Conservation (phyloP, 2,797 vertebrate species). For the Poecilia picta region DNA sequence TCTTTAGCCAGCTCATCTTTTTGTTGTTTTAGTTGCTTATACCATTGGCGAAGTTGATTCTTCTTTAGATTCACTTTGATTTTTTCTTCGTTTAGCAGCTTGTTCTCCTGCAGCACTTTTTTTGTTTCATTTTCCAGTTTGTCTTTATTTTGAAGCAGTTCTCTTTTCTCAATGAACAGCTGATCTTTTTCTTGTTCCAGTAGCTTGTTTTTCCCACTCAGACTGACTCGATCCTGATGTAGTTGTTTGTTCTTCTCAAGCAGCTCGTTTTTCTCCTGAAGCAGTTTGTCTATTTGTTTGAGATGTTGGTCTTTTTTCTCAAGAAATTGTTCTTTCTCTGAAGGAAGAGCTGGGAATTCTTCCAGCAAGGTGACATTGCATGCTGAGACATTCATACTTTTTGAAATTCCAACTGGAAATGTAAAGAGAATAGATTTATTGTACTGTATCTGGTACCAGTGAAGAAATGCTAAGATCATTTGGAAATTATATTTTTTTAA, state of each 20-base stretch:
- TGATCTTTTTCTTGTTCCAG: background rate
- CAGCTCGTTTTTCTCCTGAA: background rate
- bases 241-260: background rate
- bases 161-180: background rate
- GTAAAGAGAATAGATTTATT: background rate
- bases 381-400: background rate
- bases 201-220: background rate
- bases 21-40: background rate
- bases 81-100: background rate
- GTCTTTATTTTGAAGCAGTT: background rate
- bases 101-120: background rate
- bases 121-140: background rate
- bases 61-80: background rate
- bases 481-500: background rate
- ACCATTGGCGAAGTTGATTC: background rate
- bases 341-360: conserved; percentile 3
- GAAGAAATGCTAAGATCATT: conserved; percentile 3
- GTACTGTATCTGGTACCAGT: background rate
- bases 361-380: background rate
- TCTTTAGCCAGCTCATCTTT: background rate
- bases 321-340: conserved; percentile 8
- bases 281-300: background rate
- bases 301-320: background rate
- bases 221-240: accelerated
- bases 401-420: background rate